Percentiles rank a stretch among this genome's conserved stretches.
Evolutionary conservation across 2,888 invertebrate genomes (phyloP).

Genomic region (Girardia tigrina): DNA sequence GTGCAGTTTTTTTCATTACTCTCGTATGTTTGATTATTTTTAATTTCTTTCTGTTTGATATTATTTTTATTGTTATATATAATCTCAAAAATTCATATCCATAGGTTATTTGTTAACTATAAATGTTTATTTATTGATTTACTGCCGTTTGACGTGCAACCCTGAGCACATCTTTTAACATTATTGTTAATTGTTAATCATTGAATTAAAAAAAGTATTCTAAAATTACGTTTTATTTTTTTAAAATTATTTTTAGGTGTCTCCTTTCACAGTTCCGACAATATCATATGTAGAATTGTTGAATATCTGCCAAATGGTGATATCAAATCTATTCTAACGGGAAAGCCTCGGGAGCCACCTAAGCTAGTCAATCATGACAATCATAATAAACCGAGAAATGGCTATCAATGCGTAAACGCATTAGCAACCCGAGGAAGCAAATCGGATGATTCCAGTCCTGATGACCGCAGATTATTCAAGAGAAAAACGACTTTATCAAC

Average conservation of each 20-base stretch:
- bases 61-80: too few relatives aligned
- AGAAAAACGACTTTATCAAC: background rate
- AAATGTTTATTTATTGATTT: too few relatives aligned
- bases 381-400: background rate
- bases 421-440: background rate
- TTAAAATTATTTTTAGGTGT: background rate
- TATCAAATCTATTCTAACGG: conserved; percentile 68
- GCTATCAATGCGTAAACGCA: background rate
- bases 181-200: too few relatives aligned
- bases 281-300: conserved; percentile 89
- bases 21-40: too few relatives aligned
- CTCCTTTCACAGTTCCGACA: conserved; percentile 40
- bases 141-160: too few relatives aligned
- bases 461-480: background rate
- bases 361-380: background rate
- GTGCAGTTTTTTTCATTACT: too few relatives aligned
- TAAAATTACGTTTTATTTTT: too few relatives aligned
- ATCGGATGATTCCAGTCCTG: background rate
- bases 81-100: too few relatives aligned
- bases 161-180: too few relatives aligned
- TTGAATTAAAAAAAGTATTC: too few relatives aligned
- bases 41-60: too few relatives aligned
- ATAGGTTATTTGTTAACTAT: too few relatives aligned
- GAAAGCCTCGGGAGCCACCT: background rate
- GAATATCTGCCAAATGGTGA: conserved; percentile 96